Conservation (phyloP, 2,797 vertebrate genomes). For the Clarias pachynema region DNA sequence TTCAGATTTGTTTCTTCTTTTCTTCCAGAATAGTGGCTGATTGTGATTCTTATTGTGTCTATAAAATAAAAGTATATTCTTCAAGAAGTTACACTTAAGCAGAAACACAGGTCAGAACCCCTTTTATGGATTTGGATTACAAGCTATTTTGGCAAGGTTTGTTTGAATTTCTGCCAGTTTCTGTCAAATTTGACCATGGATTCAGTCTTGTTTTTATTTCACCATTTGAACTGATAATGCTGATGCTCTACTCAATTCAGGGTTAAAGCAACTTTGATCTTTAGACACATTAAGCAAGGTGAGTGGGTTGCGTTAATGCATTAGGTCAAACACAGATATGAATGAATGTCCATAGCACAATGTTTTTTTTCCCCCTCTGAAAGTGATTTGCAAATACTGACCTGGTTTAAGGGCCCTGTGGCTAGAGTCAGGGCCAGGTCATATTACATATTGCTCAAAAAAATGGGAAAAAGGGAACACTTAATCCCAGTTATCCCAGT, state of each 20-base stretch:
- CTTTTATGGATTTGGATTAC: not conserved
- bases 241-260: not conserved
- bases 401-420: not conserved
- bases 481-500: no score
- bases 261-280: constrained; percentile 8
- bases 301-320: not conserved
- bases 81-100: not conserved
- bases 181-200: not conserved
- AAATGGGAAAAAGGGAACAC: no score
- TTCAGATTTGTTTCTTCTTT: not conserved
- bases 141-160: not conserved
- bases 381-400: not conserved
- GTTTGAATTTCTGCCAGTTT: not conserved
- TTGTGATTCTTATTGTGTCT: no score
- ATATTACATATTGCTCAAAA: not conserved
- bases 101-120: not conserved
- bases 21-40: not conserved
- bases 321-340: constrained; percentile 7
- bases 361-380: not conserved
- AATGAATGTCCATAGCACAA: not conserved
- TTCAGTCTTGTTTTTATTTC: constrained; percentile 6
- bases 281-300: not conserved
- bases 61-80: not conserved
- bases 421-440: not conserved
- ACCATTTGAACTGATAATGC: not conserved